Base-by-base conservation (phyloP, 1,140 invertebrate species). In the Rhagoletis pomonella region DNA sequence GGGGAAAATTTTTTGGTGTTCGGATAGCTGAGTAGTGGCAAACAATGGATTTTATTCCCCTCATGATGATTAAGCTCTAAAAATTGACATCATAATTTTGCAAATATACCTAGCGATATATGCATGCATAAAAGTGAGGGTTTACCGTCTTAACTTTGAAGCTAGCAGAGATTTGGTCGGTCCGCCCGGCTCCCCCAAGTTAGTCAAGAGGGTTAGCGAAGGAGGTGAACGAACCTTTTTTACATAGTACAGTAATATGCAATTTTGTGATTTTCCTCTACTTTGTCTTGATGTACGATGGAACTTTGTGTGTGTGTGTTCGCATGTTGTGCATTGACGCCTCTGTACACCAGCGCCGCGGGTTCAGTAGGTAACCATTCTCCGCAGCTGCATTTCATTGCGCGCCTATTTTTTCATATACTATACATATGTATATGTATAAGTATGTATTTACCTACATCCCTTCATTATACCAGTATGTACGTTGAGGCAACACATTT, bases 21-120 rank as follows among this genome's bases (percentile, higher is more conserved):
- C 10, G 10, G 5, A 7, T 55, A 55, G 10, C 50, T 55, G 50
- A 55, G 50, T 29, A 29, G 29, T 29, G 29, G 29, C 29, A 29
- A 29, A 29, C 29, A 29, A 29, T 29, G 29, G 29, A 29, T 29
- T 29, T 29, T 29, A 29, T 29, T 29, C 29, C 29, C 42, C 19
- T 2, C 6, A 7, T 12, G 5, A 42, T 67, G 42, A 73, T 73
- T 73, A 73, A 73, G 60, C 60, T 62, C 4, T n/a, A 62, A 4
- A 47, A 73, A 42, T 73, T 73, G 67, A 73, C 67, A 73, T 73
- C 65, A 67, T 9, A 73, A 73, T 69, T 14, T 3, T 14, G 17
- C 12, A 44, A 44, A 47, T 47, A 62, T 12, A 62, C 10, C 6
- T 39, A 14, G 9, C 42, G 42, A 39, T 39, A 44, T 17, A 42